Conservation (phyloP, 2,888 invertebrate species). For the Drosophila ezoana region DNA sequence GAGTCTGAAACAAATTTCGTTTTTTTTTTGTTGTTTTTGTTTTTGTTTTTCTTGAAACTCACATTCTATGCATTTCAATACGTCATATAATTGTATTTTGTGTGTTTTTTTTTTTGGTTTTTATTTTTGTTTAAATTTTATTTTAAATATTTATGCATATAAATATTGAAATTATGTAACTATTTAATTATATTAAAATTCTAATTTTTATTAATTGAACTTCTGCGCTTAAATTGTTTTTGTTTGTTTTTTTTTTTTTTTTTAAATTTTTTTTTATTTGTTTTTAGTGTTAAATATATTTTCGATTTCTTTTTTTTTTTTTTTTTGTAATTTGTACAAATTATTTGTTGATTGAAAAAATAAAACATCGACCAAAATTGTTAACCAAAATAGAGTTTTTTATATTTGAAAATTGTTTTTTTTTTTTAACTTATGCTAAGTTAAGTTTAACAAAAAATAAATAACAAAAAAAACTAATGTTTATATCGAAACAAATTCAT, state of each 20-base stretch:
- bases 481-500: slow-evolving; percentile 12
- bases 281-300: slow-evolving; percentile 14
- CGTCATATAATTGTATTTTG: slow-evolving; percentile 37
- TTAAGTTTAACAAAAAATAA: slow-evolving; percentile 58
- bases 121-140: slow-evolving; percentile 48
- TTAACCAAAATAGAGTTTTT: slow-evolving; percentile 47
- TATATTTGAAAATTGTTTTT: slow-evolving; percentile 30
- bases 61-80: slow-evolving; percentile 44
- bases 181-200: slow-evolving; percentile 70
- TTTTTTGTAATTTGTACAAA: slow-evolving; percentile 35
- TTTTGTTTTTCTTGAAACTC: slow-evolving; percentile 45
- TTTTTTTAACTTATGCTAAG: slow-evolving; percentile 54
- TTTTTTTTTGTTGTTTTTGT: slow-evolving; percentile 12
- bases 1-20: slow-evolving; percentile 55
- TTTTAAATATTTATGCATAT: slow-evolving; percentile 60
- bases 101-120: slow-evolving; percentile 15
- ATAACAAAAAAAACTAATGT: slow-evolving; percentile 49
- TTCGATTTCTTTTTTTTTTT: slow-evolving; percentile 28
- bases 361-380: slow-evolving; percentile 35
- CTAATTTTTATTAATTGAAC: slow-evolving; percentile 82
- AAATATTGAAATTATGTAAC: slow-evolving; percentile 68
- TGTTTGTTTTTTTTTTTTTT: slow-evolving; percentile 21
- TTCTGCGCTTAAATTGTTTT: slow-evolving; percentile 74
- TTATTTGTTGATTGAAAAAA: slow-evolving; percentile 27
- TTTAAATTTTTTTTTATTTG: slow-evolving; percentile 12